These are phyloP conservation scores for Erpetoichthys calabaricus DNA, from an alignment of 2,797 vertebrate species.

Conservation along the genomic window DNA sequence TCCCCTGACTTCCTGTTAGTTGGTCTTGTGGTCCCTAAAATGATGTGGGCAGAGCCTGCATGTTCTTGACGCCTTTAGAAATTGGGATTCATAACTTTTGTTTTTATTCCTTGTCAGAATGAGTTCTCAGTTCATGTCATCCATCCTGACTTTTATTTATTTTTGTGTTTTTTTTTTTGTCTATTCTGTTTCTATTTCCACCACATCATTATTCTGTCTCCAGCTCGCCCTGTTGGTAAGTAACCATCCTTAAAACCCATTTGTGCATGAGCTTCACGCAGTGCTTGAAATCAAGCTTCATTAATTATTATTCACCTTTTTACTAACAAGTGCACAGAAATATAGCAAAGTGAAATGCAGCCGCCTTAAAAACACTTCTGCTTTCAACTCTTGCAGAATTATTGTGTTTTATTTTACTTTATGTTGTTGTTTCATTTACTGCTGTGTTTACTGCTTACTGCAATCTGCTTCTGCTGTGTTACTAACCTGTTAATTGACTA, in stretches of 20 bases:
- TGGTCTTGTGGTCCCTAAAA: too few relatives aligned
- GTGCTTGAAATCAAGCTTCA: conserved; percentile 33
- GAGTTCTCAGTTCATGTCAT: conserved; percentile 66
- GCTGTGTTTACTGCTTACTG: not conserved
- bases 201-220: conserved; percentile 93
- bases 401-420: too few relatives aligned
- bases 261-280: conserved; percentile 64
- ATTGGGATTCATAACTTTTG: conserved; percentile 22
- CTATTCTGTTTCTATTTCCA: conserved; percentile 54
- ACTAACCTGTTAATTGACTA: conserved; percentile 27
- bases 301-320: conserved; percentile 38
- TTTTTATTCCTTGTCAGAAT: conserved; percentile 58
- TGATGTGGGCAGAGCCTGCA: not conserved
- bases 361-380: not conserved
- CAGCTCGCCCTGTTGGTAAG: conserved; percentile 98
- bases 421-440: not conserved
- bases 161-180: conserved; percentile 58
- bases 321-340: conserved; percentile 22
- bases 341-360: conserved; percentile 1
- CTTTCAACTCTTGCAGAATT: not conserved
- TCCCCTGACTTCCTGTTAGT: too few relatives aligned
- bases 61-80: not conserved
- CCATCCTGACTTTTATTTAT: conserved; percentile 80
- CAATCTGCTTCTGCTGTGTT: conserved; percentile 1
- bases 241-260: conserved; percentile 82